Evolutionary conservation across 2,797 vertebrate species (phyloP).

Genomic region (Spheniscus humboldti): DNA sequence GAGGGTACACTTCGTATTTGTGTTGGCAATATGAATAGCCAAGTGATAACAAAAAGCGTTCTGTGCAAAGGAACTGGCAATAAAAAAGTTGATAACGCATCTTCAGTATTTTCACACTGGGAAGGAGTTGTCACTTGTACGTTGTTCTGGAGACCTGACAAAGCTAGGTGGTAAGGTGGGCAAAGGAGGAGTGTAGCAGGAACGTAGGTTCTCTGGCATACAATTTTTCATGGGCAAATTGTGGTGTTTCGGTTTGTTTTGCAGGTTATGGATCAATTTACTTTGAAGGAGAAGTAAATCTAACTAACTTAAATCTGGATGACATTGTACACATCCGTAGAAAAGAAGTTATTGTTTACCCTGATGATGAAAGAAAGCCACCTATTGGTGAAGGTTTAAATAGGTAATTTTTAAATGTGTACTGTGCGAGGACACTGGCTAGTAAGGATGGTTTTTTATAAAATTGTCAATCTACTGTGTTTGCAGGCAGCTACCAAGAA

Average conservation of each 20-base stretch:
- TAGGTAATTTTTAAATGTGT: slow-evolving; percentile 70
- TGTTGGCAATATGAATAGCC: too few species aligned
- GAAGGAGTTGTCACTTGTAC: fast-evolving
- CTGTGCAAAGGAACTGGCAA: not conserved
- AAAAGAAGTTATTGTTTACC: slow-evolving; percentile 95
- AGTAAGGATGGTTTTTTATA: fast-evolving
- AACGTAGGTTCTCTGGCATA: fast-evolving
- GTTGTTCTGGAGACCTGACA: fast-evolving
- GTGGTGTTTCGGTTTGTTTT: not conserved
- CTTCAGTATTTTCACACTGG: not conserved
- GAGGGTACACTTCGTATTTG: not conserved
- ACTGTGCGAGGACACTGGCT: not conserved
- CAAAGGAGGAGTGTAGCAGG: not conserved
- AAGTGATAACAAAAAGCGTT: not conserved
- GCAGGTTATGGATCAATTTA: slow-evolving; percentile 93
- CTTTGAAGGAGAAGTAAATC: slow-evolving; percentile 88
- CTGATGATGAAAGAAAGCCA: slow-evolving; percentile 89
- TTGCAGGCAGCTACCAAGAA: not conserved
- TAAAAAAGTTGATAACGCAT: too few species aligned
- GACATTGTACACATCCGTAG: slow-evolving; percentile 92
- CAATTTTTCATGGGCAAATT: fast-evolving
- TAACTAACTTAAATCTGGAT: slow-evolving; percentile 88
- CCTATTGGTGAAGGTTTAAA: slow-evolving; percentile 89
- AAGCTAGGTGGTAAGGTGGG: too few species aligned
- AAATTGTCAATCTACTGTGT: fast-evolving